These are phyloP conservation scores for Avahi laniger DNA, from an alignment of 2,797 vertebrate species.

Conservation along the genomic window DNA sequence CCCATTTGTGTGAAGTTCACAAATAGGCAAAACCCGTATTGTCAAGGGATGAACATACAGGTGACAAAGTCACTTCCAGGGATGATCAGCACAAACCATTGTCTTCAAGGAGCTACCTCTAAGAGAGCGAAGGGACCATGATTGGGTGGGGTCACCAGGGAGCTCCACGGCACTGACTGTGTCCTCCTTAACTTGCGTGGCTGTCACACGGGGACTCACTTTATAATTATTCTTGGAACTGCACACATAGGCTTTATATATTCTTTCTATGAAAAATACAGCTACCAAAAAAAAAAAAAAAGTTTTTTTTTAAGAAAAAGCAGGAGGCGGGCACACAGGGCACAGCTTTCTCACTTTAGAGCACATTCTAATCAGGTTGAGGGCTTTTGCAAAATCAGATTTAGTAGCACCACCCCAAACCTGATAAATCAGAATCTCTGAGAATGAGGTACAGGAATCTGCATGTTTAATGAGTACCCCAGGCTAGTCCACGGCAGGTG, in stretches of 20 bases:
- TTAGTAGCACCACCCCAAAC: background rate
- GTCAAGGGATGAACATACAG: fast-evolving
- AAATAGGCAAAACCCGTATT: background rate
- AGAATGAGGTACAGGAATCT: background rate
- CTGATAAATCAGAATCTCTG: background rate
- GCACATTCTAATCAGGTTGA: background rate
- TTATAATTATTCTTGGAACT: background rate
- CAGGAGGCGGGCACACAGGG: background rate
- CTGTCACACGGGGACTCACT: background rate
- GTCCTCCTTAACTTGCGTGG: background rate
- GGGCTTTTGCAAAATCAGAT: background rate
- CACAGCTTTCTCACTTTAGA: background rate
- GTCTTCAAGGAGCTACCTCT: background rate
- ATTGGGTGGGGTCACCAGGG: background rate
- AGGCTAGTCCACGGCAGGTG: background rate
- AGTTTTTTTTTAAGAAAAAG: background rate
- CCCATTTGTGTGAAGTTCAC: background rate
- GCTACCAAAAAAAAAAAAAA: background rate
- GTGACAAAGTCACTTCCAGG: background rate
- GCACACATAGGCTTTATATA: background rate
- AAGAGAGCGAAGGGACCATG: background rate
- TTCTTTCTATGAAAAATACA: background rate
- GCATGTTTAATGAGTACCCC: background rate
- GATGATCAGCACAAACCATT: background rate
- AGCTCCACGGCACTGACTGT: background rate